Percentiles rank a stretch among this genome's conserved stretches.
Conservation (phyloP, 1,140 invertebrate species). For the Trissolcus basalis region DNA sequence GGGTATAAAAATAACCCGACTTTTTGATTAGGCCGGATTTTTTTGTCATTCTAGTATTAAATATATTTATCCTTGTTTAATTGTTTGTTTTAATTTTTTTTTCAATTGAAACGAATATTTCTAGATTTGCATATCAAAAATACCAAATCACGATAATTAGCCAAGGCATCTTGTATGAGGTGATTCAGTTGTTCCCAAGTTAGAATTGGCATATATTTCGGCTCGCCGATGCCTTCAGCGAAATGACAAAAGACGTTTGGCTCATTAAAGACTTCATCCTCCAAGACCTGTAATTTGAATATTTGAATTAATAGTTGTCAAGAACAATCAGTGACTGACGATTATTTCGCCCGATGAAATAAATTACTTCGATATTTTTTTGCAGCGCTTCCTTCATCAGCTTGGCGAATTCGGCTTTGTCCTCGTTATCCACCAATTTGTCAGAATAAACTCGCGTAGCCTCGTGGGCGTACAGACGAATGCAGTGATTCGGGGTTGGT, state of each 20-base stretch:
- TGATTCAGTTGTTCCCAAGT: conserved; percentile 85
- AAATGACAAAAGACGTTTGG: conserved; percentile 94
- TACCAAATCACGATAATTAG: conserved; percentile 87
- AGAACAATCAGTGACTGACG: background rate
- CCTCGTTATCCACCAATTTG: conserved; percentile 85
- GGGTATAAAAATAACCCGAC: too few relatives aligned
- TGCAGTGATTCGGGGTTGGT: conserved; percentile 81
- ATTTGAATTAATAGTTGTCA: background rate
- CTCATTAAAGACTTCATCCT: conserved; percentile 81
- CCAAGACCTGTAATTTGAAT: conserved; percentile 76
- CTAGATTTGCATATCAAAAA: background rate
- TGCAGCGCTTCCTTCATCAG: conserved; percentile 86
- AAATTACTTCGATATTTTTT: conserved; percentile 86
- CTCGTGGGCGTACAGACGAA: conserved; percentile 93
- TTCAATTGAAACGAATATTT: too few relatives aligned
- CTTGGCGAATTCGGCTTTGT: conserved; percentile 85
- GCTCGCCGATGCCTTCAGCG: conserved; percentile 91
- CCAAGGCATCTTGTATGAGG: conserved; percentile 86
- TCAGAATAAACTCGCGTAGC: conserved; percentile 92
- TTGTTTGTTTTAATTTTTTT: too few relatives aligned
- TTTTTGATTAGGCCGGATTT: too few relatives aligned
- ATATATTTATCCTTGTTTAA: too few relatives aligned
- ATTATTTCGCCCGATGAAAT: background rate
- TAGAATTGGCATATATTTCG: conserved; percentile 90
- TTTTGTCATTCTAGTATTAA: too few relatives aligned